Percentiles rank a stretch among this genome's conserved stretches.
Evolutionary conservation across 2,797 vertebrate genomes (phyloP).

Genomic region (Mionectes olivaceus): DNA sequence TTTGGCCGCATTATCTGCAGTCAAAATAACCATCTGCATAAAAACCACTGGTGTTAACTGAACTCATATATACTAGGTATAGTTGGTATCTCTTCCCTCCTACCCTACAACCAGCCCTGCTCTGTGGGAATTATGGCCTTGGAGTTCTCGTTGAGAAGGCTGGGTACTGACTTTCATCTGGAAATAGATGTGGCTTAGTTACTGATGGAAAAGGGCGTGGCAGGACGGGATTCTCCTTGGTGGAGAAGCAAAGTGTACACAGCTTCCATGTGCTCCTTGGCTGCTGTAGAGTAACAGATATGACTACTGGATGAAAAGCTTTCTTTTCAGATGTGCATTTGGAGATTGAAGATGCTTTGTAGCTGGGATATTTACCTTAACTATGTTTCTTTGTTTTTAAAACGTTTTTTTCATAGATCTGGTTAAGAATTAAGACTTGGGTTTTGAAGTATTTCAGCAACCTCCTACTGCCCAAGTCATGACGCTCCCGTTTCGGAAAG

Average conservation of each 20-base stretch:
- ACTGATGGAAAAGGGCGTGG: background rate
- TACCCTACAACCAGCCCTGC: background rate
- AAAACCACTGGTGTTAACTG: rapidly evolving
- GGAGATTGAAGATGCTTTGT: background rate
- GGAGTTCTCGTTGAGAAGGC: background rate
- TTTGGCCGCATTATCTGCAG: background rate
- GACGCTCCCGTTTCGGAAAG: slow-evolving; percentile 91
- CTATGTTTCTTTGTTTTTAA: background rate
- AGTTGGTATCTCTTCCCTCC: background rate
- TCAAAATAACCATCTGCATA: background rate
- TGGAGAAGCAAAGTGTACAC: background rate
- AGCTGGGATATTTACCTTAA: background rate
- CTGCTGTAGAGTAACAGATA: background rate
- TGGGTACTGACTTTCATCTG: background rate
- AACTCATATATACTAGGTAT: background rate
- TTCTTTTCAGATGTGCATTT: background rate
- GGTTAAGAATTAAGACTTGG: background rate
- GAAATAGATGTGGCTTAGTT: background rate
- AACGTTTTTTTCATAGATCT: slow-evolving; percentile 11
- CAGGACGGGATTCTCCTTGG: background rate
- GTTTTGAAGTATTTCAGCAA: background rate
- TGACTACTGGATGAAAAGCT: background rate
- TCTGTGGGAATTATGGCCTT: background rate
- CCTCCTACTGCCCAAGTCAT: slow-evolving; percentile 73
- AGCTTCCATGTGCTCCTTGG: background rate